Conservation (phyloP, 2,113 vertebrate species). For the Festucalex cinctus region DNA sequence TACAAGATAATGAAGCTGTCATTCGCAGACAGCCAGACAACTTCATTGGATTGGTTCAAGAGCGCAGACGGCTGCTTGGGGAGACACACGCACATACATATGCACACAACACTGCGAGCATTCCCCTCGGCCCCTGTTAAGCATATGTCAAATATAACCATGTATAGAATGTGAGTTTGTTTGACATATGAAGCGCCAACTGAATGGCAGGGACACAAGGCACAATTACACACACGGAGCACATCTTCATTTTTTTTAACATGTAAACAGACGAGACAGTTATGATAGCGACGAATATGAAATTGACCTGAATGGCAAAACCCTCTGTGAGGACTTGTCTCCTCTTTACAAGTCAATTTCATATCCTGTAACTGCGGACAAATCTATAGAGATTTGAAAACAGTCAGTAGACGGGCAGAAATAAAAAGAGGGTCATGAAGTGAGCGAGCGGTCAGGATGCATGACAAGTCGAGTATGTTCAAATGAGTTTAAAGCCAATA, state of each 20-base stretch:
- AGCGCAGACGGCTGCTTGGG: constrained; percentile 63
- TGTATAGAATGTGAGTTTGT: constrained; percentile 62
- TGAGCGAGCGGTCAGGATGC: constrained; percentile 25
- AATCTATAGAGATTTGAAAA: constrained; percentile 62
- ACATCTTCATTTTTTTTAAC: constrained; percentile 52
- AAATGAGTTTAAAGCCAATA: constrained; percentile 53
- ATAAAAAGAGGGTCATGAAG: constrained; percentile 26
- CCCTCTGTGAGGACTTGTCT: constrained; percentile 66
- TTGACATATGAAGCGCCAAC: constrained; percentile 59
- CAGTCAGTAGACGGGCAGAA: constrained; percentile 24
- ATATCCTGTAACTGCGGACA: constrained; percentile 58
- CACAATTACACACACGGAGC: constrained; percentile 9
- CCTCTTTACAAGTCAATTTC: constrained; percentile 67
- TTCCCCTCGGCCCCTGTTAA: constrained; percentile 59
- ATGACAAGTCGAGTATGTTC: constrained; percentile 27
- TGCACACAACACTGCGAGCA: constrained; percentile 39
- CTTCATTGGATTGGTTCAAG: constrained; percentile 91
- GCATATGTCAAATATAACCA: constrained; percentile 75
- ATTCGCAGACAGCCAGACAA: constrained; percentile 88
- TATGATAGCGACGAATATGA: constrained; percentile 59
- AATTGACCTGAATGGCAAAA: constrained; percentile 70
- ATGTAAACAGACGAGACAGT: constrained; percentile 63
- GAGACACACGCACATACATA: constrained; percentile 32
- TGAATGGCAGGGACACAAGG: constrained; percentile 58
- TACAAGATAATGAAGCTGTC: constrained; percentile 99